Evolutionary conservation across 2,888 invertebrate species (phyloP), one percentile per base, ranked within the genome.

Genomic region (Oscheius onirici): DNA sequence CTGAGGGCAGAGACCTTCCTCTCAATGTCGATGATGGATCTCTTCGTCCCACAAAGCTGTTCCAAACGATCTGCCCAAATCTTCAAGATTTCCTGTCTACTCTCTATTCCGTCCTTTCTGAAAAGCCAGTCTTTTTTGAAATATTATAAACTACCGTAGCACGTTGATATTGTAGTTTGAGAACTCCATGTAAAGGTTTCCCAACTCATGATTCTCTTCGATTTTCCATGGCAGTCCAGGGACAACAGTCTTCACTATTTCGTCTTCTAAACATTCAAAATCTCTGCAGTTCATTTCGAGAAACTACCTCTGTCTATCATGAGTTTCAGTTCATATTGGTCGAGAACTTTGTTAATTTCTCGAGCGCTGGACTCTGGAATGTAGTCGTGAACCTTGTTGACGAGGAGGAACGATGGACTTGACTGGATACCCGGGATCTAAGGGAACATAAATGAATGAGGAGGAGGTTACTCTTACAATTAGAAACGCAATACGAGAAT

Each of bases 351-450:
- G 13, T 66, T 51, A 2, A 66, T 22, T 17, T 52, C n/a, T n/a
- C 17, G 22, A 40, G 11, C 11, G 3, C n/a, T 41, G 13, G 28
- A n/a, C 3, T n/a, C 20, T 3, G 34, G 34, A n/a, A 66, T 66
- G 43, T 66, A 52, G 1, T 66, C 66, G 41, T 34, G 52, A 41
- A 66, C 26, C 41, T 66, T 66, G 43, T 66, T 66, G 41, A 66
- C 15, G 34, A 66, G 52, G 3, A 66, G 11, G 40, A 51, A 52
- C 0, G 66, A 34, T 17, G 66, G 52, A 22, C 40, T 54, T 20
- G 51, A 22, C 41, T 66, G 66, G n/a, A 52, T 26, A 13, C n/a
- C 17, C 11, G 20, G 17, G 46, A 63, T 63, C 34, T 58, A 17
- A 34, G 40, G n/a, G n/a, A n/a, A n/a, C n/a, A n/a, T n/a, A n/a